Evolutionary conservation across 2,888 invertebrate genomes (phyloP), one percentile per base, ranked within the genome.

Genomic region (Orthonevra nobilis): DNA sequence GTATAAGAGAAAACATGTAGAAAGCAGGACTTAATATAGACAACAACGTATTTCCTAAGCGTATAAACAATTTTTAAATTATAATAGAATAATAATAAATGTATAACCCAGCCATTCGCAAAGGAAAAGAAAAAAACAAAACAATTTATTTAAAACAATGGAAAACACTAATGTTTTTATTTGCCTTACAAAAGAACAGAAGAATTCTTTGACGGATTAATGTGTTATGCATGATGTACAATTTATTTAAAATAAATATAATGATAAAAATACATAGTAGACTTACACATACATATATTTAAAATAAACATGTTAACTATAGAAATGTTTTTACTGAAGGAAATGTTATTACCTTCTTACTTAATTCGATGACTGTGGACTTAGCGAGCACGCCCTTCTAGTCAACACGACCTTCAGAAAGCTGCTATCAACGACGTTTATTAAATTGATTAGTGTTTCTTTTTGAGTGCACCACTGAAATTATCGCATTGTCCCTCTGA

Each of bases 201-300:
- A 44, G 17, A 69, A 28, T 64, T 40, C 56, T 15, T 44, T 44
- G 20, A 46, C 3, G 58, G 23, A 64, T 64, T 46, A 70, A 60
- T 72, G 50, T 72, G 72, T 64, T 77, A 77, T 58, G 54, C 77
- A 77, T 72, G 64, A 77, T 77, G 77, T 77, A 77, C 70, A 72
- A 60, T 77, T 72, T 77, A 72, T 77, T 77, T 66, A 66, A 70
- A 38, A 52, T 42, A 23, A 28, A 73, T 66, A 52, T 34, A 28
- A 42, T 36, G 60, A 32, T 46, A 48, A 64, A 64, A n/a, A n/a
- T n/a, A n/a, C n/a, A n/a, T n/a, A n/a, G n/a, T n/a, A n/a, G n/a
- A n/a, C n/a, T n/a, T n/a, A n/a, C n/a, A n/a, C n/a, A n/a, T n/a
- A n/a, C 58, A 38, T 77, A 77, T 72, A 64, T 77, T 64, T 77